phyloP scores from a whole-genome alignment of 2,888 invertebrate genomes.

The Epinotia brunnichana region DNA sequence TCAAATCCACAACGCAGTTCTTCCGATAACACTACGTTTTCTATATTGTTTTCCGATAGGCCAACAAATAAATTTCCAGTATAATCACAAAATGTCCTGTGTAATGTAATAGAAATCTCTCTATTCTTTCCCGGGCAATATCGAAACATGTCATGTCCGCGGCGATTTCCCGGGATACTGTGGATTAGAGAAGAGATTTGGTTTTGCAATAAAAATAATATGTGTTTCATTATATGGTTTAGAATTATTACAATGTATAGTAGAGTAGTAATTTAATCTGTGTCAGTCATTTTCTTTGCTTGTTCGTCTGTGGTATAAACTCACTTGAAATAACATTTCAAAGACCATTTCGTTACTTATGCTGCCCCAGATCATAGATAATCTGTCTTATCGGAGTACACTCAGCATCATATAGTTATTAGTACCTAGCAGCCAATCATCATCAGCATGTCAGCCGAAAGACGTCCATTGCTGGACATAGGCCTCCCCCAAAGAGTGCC shows the following conservation, averaged over 20 bases:
- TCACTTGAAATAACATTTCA: too few species aligned
- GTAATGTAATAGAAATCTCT: slow-evolving; percentile 29
- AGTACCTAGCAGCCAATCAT: too few species aligned
- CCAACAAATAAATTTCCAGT: slow-evolving; percentile 25
- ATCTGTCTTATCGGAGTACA: too few species aligned
- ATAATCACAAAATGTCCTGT: slow-evolving; percentile 21
- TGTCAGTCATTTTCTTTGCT: too few species aligned
- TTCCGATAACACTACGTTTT: neutral
- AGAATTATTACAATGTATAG: neutral
- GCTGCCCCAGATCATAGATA: too few species aligned
- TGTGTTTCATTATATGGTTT: neutral
- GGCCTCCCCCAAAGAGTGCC: too few species aligned
- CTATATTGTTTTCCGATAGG: slow-evolving; percentile 1
- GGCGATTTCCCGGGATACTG: neutral
- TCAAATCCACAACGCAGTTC: neutral
- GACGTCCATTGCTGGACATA: too few species aligned
- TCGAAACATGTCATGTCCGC: slow-evolving; percentile 9
- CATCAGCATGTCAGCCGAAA: too few species aligned
- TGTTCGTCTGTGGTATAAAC: too few species aligned
- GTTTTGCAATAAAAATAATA: neutral
- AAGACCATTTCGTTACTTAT: too few species aligned
- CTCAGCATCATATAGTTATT: too few species aligned
- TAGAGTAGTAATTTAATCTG: neutral
- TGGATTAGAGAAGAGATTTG: slow-evolving; percentile 14
- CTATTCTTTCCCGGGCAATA: slow-evolving; percentile 14